Percentiles rank a stretch among this genome's conserved stretches.
Evolutionary conservation across 2,113 vertebrate genomes (phyloP).

Genomic region (Verasper variegatus): DNA sequence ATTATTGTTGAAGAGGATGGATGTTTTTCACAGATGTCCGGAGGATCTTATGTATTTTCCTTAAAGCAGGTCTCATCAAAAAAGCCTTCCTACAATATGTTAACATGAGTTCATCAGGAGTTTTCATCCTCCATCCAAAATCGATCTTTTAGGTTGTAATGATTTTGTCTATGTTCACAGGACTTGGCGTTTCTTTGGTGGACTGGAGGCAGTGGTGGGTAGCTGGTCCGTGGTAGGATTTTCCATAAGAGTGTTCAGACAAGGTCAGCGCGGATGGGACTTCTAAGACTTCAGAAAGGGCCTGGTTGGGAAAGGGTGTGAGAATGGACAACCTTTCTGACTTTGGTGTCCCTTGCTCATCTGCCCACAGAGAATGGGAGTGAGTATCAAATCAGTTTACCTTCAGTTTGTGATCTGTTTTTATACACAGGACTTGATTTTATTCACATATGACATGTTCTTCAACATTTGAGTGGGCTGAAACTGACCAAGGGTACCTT

Average conservation of each 20-base stretch:
- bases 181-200: slow-evolving; percentile 51
- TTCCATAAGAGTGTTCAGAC: slow-evolving; percentile 48
- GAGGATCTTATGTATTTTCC: not conserved
- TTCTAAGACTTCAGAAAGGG: slow-evolving; percentile 70
- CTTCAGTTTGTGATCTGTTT: not conserved
- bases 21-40: not conserved
- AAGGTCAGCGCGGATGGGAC: slow-evolving; percentile 76
- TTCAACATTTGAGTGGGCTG: not conserved
- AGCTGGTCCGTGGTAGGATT: slow-evolving; percentile 36
- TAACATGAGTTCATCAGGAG: not conserved
- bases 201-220: slow-evolving; percentile 37
- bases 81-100: not conserved
- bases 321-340: slow-evolving; percentile 85
- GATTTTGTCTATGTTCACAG: slow-evolving; percentile 57
- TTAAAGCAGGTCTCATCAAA: not conserved
- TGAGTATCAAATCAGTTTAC: slow-evolving; percentile 69
- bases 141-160: not conserved
- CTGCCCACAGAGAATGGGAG: slow-evolving; percentile 84
- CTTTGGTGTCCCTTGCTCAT: slow-evolving; percentile 81
- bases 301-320: slow-evolving; percentile 82
- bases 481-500: not conserved
- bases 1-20: not conserved
- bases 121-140: not conserved
- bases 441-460: not conserved
- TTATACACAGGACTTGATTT: not conserved